Percentiles rank a stretch among this genome's conserved stretches.
These are phyloP conservation scores for Oncorhynchus keta DNA, from an alignment of 2,113 vertebrate species.

Conservation along the genomic window DNA sequence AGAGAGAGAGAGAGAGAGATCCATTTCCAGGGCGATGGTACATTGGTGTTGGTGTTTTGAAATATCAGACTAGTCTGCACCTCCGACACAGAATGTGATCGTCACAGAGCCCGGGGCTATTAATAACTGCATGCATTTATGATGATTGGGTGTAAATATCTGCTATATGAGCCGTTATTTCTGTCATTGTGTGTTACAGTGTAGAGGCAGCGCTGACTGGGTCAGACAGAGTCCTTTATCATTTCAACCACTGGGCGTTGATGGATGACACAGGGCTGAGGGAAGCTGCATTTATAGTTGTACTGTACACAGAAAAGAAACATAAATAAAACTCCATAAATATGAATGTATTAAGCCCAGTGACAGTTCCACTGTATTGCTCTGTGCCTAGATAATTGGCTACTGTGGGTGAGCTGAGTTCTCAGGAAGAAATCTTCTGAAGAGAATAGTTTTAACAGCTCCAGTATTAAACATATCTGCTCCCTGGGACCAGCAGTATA, in stretches of 20 bases:
- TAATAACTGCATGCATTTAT: slow-evolving; percentile 25
- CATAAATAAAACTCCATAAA: not conserved
- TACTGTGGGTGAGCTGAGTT: slow-evolving; percentile 51
- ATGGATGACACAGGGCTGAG: slow-evolving; percentile 13
- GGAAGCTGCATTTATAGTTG: too few relatives aligned
- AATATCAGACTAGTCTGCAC: slow-evolving; percentile 34
- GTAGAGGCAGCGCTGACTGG: slow-evolving; percentile 7
- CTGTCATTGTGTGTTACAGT: slow-evolving; percentile 8
- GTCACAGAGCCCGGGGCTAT: slow-evolving; percentile 13
- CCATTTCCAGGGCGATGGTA: not conserved
- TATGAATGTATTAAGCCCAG: not conserved
- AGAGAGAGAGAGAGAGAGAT: too few relatives aligned
- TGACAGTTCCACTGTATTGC: not conserved
- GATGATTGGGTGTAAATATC: slow-evolving; percentile 12
- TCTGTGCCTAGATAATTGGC: slow-evolving; percentile 46
- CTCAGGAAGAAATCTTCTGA: slow-evolving; percentile 3
- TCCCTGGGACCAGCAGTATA: slow-evolving; percentile 39
- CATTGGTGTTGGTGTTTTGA: slow-evolving; percentile 18
- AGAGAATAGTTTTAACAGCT: slow-evolving; percentile 22
- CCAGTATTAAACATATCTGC: slow-evolving; percentile 44
- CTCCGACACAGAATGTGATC: slow-evolving; percentile 28
- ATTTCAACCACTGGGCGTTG: slow-evolving; percentile 18
- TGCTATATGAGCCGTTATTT: not conserved
- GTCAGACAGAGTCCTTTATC: not conserved
- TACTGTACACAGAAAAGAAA: not conserved